phyloP scores from a whole-genome alignment of 2,113 vertebrate species.

The Tragulus kanchil region DNA sequence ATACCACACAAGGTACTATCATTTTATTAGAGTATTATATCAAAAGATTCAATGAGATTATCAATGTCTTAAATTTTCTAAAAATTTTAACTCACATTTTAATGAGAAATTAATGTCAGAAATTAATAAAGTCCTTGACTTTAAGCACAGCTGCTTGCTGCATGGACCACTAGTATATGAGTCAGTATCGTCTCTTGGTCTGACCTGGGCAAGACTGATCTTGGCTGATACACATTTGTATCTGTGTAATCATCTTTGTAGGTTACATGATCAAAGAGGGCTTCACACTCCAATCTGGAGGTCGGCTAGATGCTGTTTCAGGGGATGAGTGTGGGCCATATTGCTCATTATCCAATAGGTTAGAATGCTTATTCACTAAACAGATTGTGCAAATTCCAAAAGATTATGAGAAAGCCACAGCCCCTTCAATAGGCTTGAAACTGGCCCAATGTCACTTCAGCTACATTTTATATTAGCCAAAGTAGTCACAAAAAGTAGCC shows the following conservation, averaged over 20 bases:
- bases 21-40: not conserved
- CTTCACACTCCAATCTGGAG: not conserved
- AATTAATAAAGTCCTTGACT: not conserved
- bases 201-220: not conserved
- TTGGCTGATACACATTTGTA: no score
- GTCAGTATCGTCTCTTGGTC: not conserved
- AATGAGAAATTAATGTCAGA: not conserved
- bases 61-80: not conserved
- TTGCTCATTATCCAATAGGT: not conserved
- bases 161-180: no score
- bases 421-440: not conserved
- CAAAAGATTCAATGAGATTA: not conserved
- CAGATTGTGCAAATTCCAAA: not conserved
- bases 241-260: not conserved
- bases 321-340: not conserved
- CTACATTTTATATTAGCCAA: not conserved
- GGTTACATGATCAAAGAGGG: not conserved
- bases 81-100: not conserved
- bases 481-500: not conserved
- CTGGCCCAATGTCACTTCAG: not conserved
- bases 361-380: not conserved
- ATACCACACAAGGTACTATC: no score
- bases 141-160: not conserved
- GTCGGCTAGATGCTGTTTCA: not conserved
- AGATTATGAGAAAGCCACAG: not conserved